Evolutionary conservation across 2,888 invertebrate genomes (phyloP).

Genomic region (Hoplodrina blanda): DNA sequence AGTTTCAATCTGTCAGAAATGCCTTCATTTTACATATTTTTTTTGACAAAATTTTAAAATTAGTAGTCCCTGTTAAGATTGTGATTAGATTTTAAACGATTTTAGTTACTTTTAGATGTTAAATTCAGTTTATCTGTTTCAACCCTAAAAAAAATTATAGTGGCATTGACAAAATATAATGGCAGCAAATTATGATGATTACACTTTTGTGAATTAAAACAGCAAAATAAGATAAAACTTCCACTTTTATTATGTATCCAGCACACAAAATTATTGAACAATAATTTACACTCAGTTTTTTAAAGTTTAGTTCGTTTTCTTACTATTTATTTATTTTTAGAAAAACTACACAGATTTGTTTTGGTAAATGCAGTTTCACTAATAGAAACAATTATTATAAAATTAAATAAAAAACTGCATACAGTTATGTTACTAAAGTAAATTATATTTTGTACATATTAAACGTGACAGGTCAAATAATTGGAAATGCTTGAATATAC

Average conservation of each 20-base stretch:
- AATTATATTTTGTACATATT: neutral
- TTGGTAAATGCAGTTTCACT: constrained; percentile 8
- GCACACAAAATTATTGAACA: constrained; percentile 70
- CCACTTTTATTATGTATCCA: constrained; percentile 69
- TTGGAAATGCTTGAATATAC: neutral
- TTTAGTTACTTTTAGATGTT: no score
- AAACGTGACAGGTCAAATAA: constrained; percentile 4
- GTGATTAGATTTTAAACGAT: no score
- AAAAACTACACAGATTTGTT: constrained; percentile 35
- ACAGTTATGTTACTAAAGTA: constrained; percentile 1
- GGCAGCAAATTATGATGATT: no score
- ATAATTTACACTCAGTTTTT: constrained; percentile 57
- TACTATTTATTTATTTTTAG: constrained; percentile 21
- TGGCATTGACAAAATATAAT: no score
- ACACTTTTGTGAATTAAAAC: constrained; percentile 21
- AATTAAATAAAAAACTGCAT: neutral
- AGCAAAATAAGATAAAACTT: constrained; percentile 54
- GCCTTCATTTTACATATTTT: no score
- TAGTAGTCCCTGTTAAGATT: no score
- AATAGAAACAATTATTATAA: constrained; percentile 20
- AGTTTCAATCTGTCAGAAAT: no score
- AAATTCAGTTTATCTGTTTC: neutral
- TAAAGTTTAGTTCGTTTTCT: constrained; percentile 29
- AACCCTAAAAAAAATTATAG: no score
- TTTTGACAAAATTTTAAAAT: no score